Conservation (phyloP, 2,797 vertebrate species). For the Mionectes olivaceus region DNA sequence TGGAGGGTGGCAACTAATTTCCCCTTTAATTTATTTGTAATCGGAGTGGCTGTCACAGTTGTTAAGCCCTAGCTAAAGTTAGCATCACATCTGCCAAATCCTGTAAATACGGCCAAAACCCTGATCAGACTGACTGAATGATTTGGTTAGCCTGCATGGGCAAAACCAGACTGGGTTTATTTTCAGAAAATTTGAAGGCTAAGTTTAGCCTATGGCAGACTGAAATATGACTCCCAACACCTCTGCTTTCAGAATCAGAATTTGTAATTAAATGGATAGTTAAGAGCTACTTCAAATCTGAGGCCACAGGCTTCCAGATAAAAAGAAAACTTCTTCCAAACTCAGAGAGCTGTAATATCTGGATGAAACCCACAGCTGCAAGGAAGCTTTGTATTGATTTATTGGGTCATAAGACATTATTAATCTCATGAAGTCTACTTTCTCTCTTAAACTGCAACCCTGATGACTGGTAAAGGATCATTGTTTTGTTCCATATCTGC, state of each 20-base stretch:
- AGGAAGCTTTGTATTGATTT: not conserved
- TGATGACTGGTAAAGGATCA: not conserved
- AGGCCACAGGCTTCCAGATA: not conserved
- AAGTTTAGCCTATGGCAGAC: not conserved
- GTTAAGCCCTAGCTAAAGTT: not conserved
- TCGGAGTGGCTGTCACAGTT: not conserved
- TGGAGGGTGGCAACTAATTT: not conserved
- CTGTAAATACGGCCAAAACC: not conserved
- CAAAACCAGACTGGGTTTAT: not conserved
- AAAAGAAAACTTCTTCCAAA: not conserved
- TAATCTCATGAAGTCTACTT: not conserved
- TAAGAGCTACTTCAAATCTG: not conserved
- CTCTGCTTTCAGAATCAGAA: conserved; percentile 14
- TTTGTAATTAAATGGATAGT: not conserved
- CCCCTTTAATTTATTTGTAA: not conserved
- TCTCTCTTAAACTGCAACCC: not conserved
- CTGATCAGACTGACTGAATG: not conserved
- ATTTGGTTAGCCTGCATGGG: not conserved
- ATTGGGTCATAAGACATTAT: not conserved
- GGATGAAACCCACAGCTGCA: not conserved
- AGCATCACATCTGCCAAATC: not conserved
- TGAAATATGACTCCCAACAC: not conserved
- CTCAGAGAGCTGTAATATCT: not conserved
- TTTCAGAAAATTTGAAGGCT: not conserved
- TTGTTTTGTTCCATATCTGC: not conserved